These are phyloP conservation scores for Leptinotarsa undecemlineata DNA, from an alignment of 1,140 invertebrate species.

Conservation along the genomic window DNA sequence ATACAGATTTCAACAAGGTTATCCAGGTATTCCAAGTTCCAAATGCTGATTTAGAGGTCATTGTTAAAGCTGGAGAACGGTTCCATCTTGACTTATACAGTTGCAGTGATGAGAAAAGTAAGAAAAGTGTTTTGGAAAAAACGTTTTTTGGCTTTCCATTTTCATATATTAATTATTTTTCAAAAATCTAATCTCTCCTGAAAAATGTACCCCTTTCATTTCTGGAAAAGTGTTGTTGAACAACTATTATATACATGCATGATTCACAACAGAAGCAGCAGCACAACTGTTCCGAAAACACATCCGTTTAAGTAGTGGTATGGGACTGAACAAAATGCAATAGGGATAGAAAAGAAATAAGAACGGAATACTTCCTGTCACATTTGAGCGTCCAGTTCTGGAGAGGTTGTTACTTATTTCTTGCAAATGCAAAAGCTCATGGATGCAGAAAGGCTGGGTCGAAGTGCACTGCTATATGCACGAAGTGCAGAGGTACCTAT, in stretches of 20 bases:
- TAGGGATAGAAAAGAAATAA: no score
- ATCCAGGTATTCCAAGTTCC: not conserved
- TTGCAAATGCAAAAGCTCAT: not conserved
- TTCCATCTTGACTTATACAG: not conserved
- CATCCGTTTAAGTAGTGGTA: no score
- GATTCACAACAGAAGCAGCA: no score
- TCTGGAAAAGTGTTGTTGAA: not conserved
- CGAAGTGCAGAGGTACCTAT: conserved; percentile 7
- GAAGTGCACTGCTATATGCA: conserved; percentile 10
- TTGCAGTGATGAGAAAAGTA: conserved; percentile 5
- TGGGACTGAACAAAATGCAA: no score
- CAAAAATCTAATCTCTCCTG: not conserved
- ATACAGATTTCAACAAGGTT: not conserved
- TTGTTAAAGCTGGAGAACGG: conserved; percentile 11
- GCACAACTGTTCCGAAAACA: no score
- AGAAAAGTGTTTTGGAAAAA: conserved; percentile 2
- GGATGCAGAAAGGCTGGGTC: not conserved
- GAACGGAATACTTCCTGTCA: no score
- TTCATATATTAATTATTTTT: not conserved
- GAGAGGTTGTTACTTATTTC: not conserved
- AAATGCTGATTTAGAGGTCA: conserved; percentile 10
- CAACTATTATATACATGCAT: no score
- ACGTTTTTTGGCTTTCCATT: not conserved
- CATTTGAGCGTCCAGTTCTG: no score
- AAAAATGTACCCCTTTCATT: not conserved